phyloP scores from a whole-genome alignment of 2,888 invertebrate genomes.

The Scelioninae gen. 1 region DNA sequence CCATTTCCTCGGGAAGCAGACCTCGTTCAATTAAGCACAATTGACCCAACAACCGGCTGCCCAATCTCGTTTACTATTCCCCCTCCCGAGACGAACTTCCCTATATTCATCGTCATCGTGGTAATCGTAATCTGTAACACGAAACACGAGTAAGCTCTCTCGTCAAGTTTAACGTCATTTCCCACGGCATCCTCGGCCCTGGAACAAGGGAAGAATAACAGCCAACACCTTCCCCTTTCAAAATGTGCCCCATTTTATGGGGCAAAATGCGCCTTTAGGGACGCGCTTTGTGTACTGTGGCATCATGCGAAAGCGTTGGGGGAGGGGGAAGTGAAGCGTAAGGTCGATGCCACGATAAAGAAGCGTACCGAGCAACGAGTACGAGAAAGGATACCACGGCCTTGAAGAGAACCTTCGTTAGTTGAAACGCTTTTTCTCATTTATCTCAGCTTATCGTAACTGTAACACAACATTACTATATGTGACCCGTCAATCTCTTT shows the following conservation, averaged over 20 bases:
- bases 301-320: neutral
- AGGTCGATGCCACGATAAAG: constrained; percentile 69
- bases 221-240: constrained; percentile 8
- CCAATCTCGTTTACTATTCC: constrained; percentile 74
- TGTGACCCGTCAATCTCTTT: too few relatives aligned
- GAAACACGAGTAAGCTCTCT: constrained; percentile 76
- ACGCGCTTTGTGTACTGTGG: constrained; percentile 41
- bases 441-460: constrained; percentile 25
- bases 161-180: constrained; percentile 80
- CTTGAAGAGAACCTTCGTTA: constrained; percentile 60
- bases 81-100: constrained; percentile 38
- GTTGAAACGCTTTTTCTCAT: constrained; percentile 1
- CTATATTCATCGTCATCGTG: too few relatives aligned
- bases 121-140: constrained; percentile 15
- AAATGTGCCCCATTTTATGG: constrained; percentile 29
- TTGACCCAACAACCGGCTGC: constrained; percentile 79
- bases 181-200: constrained; percentile 77
- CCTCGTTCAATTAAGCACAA: constrained; percentile 80
- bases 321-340: constrained; percentile 50
- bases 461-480: constrained; percentile 6
- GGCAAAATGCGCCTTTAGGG: constrained; percentile 35
- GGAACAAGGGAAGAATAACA: constrained; percentile 14
- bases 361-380: constrained; percentile 35
- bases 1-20: constrained; percentile 55
- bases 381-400: constrained; percentile 61